Conservation (phyloP, 2,797 vertebrate species). For the Peromyscus nudipes region DNA sequence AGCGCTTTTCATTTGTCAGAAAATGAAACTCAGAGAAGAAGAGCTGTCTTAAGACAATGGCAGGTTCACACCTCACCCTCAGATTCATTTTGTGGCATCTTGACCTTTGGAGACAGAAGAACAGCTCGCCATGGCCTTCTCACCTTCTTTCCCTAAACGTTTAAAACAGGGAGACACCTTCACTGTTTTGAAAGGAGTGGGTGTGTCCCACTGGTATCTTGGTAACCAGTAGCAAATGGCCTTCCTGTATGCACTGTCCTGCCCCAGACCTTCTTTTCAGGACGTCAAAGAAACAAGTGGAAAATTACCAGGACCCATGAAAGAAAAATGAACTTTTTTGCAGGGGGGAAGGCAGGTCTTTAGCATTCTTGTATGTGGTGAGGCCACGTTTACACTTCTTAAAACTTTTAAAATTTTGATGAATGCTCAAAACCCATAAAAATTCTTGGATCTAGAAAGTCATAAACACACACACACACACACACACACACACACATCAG, state of each 20-base stretch:
- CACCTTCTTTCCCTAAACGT: slow-evolving; percentile 44
- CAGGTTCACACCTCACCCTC: slow-evolving; percentile 72
- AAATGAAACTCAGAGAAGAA: slow-evolving; percentile 76
- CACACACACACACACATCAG: not conserved
- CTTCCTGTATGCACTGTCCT: not conserved
- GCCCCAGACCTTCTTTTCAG: not conserved
- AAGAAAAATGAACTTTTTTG: not conserved
- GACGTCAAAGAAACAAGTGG: not conserved
- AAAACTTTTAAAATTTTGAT: not conserved
- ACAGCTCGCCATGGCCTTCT: not conserved
- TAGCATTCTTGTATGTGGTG: not conserved
- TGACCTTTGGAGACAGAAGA: slow-evolving; percentile 77
- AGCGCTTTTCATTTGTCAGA: slow-evolving; percentile 73
- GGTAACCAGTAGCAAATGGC: not conserved
- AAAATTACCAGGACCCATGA: not conserved
- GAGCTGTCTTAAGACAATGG: slow-evolving; percentile 17
- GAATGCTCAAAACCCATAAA: not conserved
- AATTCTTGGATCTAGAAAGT: not conserved
- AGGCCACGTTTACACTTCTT: not conserved
- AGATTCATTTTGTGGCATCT: slow-evolving; percentile 59
- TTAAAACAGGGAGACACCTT: not conserved
- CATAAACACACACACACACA: not conserved
- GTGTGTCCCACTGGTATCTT: not conserved
- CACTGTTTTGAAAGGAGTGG: not conserved
- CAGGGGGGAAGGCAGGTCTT: not conserved